phyloP scores from a whole-genome alignment of 2,113 vertebrate species.

The Chaenogobius annularis region DNA sequence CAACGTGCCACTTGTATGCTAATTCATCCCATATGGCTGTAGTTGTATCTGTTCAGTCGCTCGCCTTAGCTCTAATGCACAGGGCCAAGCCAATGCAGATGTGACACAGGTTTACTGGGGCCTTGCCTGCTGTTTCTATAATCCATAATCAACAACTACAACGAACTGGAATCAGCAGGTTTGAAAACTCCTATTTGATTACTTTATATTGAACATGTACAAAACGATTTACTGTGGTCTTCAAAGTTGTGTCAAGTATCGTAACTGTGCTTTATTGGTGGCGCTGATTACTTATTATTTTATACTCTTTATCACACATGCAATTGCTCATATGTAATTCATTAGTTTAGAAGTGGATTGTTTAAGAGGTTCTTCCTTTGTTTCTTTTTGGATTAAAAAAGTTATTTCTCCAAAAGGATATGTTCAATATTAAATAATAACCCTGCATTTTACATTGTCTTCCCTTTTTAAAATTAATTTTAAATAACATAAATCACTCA shows the following conservation, averaged over 20 bases:
- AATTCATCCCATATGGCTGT: conserved; percentile 28
- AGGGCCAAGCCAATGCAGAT: conserved; percentile 30
- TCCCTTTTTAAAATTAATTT: neutral
- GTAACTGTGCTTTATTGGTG: neutral
- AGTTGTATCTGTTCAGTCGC: conserved; percentile 21
- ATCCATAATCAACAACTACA: conserved; percentile 62
- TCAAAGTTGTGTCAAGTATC: conserved; percentile 34
- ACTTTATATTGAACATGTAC: conserved; percentile 39
- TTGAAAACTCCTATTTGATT: conserved; percentile 57
- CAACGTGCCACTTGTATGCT: conserved; percentile 31
- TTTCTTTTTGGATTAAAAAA: conserved; percentile 2
- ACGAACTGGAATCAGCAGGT: conserved; percentile 49
- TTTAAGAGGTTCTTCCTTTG: neutral
- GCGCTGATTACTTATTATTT: neutral
- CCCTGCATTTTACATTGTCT: neutral
- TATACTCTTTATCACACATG: neutral
- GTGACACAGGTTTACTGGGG: conserved; percentile 30
- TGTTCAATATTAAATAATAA: conserved; percentile 1
- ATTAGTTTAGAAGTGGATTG: neutral
- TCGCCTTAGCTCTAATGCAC: conserved; percentile 31
- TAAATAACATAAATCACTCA: conserved; percentile 3
- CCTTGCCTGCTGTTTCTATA: conserved; percentile 34
- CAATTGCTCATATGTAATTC: neutral
- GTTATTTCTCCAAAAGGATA: neutral
- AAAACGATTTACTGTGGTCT: conserved; percentile 36